Conservation (phyloP, 2,888 invertebrate species). For the Tachystola acroxantha region DNA sequence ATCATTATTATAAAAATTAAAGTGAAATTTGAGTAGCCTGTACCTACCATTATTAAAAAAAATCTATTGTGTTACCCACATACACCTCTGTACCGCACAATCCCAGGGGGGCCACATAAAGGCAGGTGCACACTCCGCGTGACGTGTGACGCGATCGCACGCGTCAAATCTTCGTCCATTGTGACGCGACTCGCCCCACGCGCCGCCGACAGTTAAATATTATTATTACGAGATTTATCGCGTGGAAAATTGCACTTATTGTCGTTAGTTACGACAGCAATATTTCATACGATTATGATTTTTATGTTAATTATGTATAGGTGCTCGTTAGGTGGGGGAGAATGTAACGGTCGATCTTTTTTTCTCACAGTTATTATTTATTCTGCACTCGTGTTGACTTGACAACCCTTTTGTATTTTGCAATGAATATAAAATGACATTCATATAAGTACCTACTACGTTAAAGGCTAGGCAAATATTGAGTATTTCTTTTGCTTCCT, state of each 20-base stretch:
- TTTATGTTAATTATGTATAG: conserved; percentile 66
- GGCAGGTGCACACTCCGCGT: conserved; percentile 51
- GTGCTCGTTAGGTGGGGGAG: conserved; percentile 38
- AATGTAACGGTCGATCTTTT: conserved; percentile 32
- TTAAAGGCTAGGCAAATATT: too few relatives aligned
- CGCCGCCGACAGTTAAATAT: conserved; percentile 44
- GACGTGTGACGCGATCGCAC: conserved; percentile 39
- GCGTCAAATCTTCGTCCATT: conserved; percentile 50
- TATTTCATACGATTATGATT: conserved; percentile 72
- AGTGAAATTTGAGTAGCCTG: not conserved
- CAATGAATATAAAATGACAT: not conserved
- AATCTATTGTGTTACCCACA: not conserved
- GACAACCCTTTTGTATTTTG: not conserved
- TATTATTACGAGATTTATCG: conserved; percentile 75
- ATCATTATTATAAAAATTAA: not conserved
- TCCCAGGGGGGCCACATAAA: conserved; percentile 30
- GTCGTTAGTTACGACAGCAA: conserved; percentile 51
- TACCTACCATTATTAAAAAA: not conserved
- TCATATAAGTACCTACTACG: too few relatives aligned
- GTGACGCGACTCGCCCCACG: conserved; percentile 12
- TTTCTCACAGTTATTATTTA: conserved; percentile 12
- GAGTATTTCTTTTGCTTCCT: too few relatives aligned
- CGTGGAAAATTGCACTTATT: conserved; percentile 75
- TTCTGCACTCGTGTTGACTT: too few relatives aligned
- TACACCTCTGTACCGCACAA: not conserved